Base-by-base conservation (phyloP, 2,797 vertebrate genomes). In the Ctenosaura bakeri region DNA sequence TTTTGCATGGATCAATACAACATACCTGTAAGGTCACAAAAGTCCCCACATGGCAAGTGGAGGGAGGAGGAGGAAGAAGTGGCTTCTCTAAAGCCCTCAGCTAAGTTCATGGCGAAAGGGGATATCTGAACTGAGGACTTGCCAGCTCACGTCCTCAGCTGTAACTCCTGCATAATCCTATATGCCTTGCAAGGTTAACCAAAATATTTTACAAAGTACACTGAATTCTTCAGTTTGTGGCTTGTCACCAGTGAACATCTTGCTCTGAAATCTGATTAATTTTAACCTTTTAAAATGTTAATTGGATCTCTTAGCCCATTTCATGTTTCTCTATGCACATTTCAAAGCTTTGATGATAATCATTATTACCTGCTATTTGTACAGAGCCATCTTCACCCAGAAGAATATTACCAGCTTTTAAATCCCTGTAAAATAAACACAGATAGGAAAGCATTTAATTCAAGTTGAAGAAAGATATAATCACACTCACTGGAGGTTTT, bases 371-470 rank as follows among this genome's bases (percentile, higher is more conserved):
- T 99, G 99, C 99, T 95, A 99, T 99, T 97, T 99, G 99, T 94
- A 99, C 98, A 10, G 99, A 99, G 87, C 99, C 99, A 91, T 99
- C 99, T 95, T 99, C 99, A 95, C 99, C 99, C 95, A 99, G 97
- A 86, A 99, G 98, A 96, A 99, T 99, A 97, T 99, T 99, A 84
- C 99, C 99, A 92, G 99, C 99, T 96, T 99, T 99, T 97, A 99
- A 97, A 95, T 98, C 98, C 95, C 98, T 98, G 90, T 86, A 84
- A 95, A 88, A 94, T 91, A 83, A 94, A 95, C 73, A 78, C 26
- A 95, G 97, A 96, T 64, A 85, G 93, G 50, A 56, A 86, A 18
- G 46, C 90, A 66, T 94, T 91, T 94, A 86, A 73, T 59, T 85
- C 84, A 42, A 52, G 24, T 59, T 74, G 14, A 64, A 59, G 5